phyloP scores from a whole-genome alignment of 2,888 invertebrate species.

The Phyto melanocephala region DNA sequence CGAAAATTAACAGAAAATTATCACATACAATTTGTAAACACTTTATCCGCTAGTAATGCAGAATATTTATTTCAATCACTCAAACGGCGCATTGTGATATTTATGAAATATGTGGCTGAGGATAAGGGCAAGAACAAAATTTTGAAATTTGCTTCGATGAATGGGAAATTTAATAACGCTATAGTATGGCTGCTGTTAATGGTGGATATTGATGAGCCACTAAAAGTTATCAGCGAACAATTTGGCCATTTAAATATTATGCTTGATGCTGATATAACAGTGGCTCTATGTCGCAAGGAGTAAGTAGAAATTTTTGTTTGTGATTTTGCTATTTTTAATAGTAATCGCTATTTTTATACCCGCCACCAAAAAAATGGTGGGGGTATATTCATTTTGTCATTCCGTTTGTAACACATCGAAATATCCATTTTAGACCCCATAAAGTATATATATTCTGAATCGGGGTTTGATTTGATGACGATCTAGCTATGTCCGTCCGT shows the following conservation, averaged over 20 bases:
- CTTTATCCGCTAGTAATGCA: neutral
- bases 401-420: too few relatives aligned
- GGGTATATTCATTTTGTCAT: too few relatives aligned
- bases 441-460: too few relatives aligned
- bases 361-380: too few relatives aligned
- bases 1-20: conserved; percentile 65
- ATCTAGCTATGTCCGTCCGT: too few relatives aligned
- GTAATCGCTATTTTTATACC: neutral
- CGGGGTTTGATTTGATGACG: too few relatives aligned
- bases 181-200: conserved; percentile 72
- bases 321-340: too few relatives aligned
- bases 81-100: conserved; percentile 68
- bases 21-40: conserved; percentile 69
- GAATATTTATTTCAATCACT: conserved; percentile 48
- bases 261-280: conserved; percentile 74
- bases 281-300: conserved; percentile 60
- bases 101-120: conserved; percentile 66
- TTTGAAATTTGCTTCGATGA: conserved; percentile 65
- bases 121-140: conserved; percentile 57
- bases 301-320: conserved; percentile 9
- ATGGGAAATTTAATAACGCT: conserved; percentile 13
- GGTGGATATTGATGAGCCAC: neutral
- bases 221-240: neutral
- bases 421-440: too few relatives aligned
- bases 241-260: conserved; percentile 67